Evolutionary conservation across 1,140 invertebrate genomes (phyloP).

Genomic region (Cydia amplana): DNA sequence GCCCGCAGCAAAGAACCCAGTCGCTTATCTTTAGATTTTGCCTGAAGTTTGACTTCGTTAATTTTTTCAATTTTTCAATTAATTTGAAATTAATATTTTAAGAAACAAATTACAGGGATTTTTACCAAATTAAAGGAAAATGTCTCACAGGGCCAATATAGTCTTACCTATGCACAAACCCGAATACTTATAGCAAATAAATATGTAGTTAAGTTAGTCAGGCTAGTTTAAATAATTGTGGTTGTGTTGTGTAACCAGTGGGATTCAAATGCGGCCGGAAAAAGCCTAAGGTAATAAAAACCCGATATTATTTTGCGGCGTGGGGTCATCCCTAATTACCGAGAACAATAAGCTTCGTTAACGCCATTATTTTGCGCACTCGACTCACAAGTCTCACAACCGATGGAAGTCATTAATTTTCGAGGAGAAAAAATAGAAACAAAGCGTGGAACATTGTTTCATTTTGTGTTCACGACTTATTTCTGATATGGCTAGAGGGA

Average conservation of each 20-base stretch:
- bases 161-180: too few relatives aligned
- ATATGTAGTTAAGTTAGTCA: too few relatives aligned
- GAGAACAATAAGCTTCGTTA: conserved; percentile 8
- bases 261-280: neutral
- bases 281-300: neutral
- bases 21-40: too few relatives aligned
- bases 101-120: too few relatives aligned
- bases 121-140: too few relatives aligned
- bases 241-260: neutral
- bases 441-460: neutral
- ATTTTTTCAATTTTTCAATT: too few relatives aligned
- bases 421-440: neutral
- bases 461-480: conserved; percentile 7
- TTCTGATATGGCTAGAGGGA: neutral
- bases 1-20: too few relatives aligned
- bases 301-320: neutral
- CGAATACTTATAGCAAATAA: too few relatives aligned
- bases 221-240: neutral
- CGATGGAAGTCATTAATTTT: conserved; percentile 1
- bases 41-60: too few relatives aligned
- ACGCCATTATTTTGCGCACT: conserved; percentile 4
- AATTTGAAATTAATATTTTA: too few relatives aligned
- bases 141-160: too few relatives aligned
- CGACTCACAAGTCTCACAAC: neutral
- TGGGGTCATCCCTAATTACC: neutral